phyloP scores from a whole-genome alignment of 64 coral and sea anemone species.

The Orbicella faveolata region DNA sequence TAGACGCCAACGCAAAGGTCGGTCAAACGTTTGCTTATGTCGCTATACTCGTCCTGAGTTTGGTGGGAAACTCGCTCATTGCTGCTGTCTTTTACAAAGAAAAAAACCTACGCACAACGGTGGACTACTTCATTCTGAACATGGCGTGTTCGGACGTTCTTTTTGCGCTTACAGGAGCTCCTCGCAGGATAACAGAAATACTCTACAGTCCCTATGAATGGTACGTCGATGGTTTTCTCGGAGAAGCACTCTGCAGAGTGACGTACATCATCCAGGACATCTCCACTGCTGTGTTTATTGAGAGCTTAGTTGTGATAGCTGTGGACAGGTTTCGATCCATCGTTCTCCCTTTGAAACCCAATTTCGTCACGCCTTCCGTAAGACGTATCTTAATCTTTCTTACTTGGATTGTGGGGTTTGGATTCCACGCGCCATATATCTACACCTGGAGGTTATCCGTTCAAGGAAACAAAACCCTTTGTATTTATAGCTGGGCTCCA shows the following conservation, averaged over 20 bases:
- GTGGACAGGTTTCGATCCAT: not conserved
- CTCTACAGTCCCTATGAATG: not conserved
- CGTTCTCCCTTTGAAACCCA: not conserved
- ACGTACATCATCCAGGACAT: not conserved
- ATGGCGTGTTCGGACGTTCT: constrained; percentile 13
- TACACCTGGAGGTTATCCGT: not conserved
- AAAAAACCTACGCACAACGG: not conserved
- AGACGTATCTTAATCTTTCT: not conserved
- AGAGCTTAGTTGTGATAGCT: not conserved
- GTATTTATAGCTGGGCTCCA: not conserved
- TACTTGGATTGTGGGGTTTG: not conserved
- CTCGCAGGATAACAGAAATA: not conserved
- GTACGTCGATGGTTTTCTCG: no score
- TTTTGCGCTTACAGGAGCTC: not conserved
- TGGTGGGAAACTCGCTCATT: not conserved
- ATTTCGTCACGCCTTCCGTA: not conserved
- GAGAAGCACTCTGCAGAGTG: not conserved
- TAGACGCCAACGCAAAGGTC: not conserved
- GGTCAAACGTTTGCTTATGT: not conserved
- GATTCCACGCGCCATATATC: not conserved
- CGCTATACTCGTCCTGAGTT: not conserved
- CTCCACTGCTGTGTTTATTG: not conserved
- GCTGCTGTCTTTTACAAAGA: not conserved
- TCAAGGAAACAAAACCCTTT: not conserved
- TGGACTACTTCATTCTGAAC: constrained; percentile 12